Base-by-base conservation (phyloP, 1,140 invertebrate genomes). In the Batillaria attramentaria region DNA sequence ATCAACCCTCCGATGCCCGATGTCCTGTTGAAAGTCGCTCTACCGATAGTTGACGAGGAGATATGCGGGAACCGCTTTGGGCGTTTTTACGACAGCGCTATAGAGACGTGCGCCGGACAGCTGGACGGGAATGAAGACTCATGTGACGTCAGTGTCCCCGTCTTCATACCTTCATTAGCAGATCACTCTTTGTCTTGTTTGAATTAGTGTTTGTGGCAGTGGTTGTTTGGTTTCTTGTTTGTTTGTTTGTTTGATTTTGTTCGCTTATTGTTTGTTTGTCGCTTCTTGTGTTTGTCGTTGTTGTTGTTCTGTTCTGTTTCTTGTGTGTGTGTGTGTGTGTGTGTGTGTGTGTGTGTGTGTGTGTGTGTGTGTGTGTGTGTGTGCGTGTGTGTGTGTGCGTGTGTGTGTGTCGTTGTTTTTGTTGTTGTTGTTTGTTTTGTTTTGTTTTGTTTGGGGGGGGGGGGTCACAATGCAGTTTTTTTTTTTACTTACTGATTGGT, bases 311-410 rank as follows among this genome's bases (percentile, higher is more conserved):
- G n/a, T n/a, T n/a, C n/a, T n/a, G n/a, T n/a, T n/a, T n/a, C n/a
- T n/a, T 39, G 5, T 37, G 39, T 8, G 66, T 69, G 66, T 41
- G 33, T 4, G 5, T 42, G 66, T 62, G 57, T 10, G 57, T 62
- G 57, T 62, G 24, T 8, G 8, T 8, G 24, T 62, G 57, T 10
- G 57, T 62, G 57, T 62, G 57, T 10, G 57, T 62, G 57, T 62
- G 57, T 62, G 57, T 62, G 57, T 62, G 57, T 62, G 57, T 62
- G 57, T 62, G 57, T 62, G 57, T 62, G 57, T 62, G 57, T 62
- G 57, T 62, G 57, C 31, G 57, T 62, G 57, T 62, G 57, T 62
- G 57, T 62, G 57, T 62, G 57, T 16, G 57, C 31, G 57, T 28
- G n/a, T 28, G 57, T 28, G n/a, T 16, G n/a, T 69, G 66, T 69